phyloP scores from a whole-genome alignment of 2,113 vertebrate species.

The Balaenoptera acutorostrata region DNA sequence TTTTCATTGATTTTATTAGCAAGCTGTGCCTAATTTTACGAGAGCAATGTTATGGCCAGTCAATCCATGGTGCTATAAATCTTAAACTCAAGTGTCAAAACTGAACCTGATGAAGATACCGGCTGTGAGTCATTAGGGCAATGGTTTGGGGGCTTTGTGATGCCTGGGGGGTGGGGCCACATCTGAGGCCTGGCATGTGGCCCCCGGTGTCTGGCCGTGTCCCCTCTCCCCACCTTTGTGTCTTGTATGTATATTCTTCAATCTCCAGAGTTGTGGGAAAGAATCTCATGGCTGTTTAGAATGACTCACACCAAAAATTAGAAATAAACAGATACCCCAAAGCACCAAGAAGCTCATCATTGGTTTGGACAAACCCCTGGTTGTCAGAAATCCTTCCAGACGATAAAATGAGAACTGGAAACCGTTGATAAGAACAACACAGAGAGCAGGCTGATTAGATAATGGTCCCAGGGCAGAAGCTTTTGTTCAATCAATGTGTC shows the following conservation, averaged over 20 bases:
- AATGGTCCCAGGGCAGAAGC: not conserved
- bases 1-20: not conserved
- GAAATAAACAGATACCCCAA: not conserved
- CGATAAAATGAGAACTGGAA: not conserved
- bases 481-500: not conserved
- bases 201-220: not conserved
- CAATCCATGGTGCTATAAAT: not conserved
- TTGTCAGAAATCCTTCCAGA: constrained; percentile 22
- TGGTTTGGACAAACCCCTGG: not conserved
- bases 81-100: not conserved
- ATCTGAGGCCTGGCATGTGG: not conserved
- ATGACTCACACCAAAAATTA: not conserved
- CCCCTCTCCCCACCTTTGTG: not conserved
- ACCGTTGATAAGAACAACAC: not conserved
- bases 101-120: not conserved
- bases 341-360: not conserved
- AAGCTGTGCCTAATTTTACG: not conserved
- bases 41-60: not conserved
- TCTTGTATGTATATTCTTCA: not conserved
- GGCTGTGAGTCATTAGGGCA: not conserved
- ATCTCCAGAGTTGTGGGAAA: not conserved
- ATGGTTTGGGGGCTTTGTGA: not conserved
- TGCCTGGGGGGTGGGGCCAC: not conserved
- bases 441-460: not conserved
- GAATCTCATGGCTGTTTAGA: not conserved